Base-by-base conservation (phyloP, 2,113 vertebrate genomes). In the Microcebus griseorufus region DNA sequence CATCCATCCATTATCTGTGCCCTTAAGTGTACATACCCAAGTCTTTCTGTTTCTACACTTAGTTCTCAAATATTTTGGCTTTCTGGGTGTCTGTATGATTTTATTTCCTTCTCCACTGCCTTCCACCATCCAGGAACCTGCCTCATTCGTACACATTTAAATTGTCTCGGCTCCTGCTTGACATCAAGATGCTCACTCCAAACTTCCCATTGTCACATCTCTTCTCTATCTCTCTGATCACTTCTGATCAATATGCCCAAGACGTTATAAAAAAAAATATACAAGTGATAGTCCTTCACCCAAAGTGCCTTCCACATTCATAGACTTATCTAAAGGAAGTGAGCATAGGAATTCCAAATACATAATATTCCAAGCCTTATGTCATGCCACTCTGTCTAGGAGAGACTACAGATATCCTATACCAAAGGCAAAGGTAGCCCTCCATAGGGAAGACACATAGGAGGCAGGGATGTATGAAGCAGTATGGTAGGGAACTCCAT, bases 1-100 rank as follows among this genome's bases (percentile, higher is more conserved):
- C 34, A 81, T 5, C 10, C 4, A 65, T 29, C 17, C 10, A 80
- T 39, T 13, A 25, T 55, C 22, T 11, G 39, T 45, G 8, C 1
- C 67, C 27, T n/a, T 73, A 14, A 29, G 0, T 9, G 2, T 29
- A 9, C 13, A n/a, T 16, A 58, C 0, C 3, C 58, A 37, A 10
- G 3, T 32, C 27, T 83, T 62, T 62, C 37, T 60, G 29, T 55
- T 73, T 92, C 58, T 69, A 25, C 2, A 16, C 8, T 87, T 16
- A 60, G 18, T 42, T 84, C 58, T 93, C 85, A 78, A 34, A 9
- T 58, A 84, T 55, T 83, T 78, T 69, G 42, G 25, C 6, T 78
- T 80, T 88, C 17, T 34, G 17, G 6, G 2, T 13, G 9, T 17
- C 20, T 18, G 22, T 6, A 55, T 9, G 53, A 65, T 53, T 18